These are phyloP conservation scores for Morus bassanus DNA, from an alignment of 2,797 vertebrate species.

Conservation along the genomic window DNA sequence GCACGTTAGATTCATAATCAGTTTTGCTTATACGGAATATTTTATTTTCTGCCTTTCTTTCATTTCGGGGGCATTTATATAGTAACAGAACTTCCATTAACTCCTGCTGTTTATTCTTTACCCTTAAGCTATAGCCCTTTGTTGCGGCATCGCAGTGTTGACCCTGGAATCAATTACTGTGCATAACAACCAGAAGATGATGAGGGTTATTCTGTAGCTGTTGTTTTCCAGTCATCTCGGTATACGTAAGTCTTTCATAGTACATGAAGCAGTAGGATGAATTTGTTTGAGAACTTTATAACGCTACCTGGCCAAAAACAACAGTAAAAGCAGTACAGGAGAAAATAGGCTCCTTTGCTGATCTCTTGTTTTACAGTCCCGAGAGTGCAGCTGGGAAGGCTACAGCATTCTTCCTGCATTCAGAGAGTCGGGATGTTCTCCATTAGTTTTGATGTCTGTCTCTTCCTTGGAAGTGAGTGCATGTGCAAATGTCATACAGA, in stretches of 20 bases:
- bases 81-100: slow-evolving; percentile 33
- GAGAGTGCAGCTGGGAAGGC: not conserved
- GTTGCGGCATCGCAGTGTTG: slow-evolving; percentile 30
- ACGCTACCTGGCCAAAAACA: not conserved
- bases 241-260: not conserved
- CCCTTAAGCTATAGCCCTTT: slow-evolving; percentile 52
- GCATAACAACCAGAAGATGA: not conserved
- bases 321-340: not conserved
- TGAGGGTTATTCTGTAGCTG: slow-evolving; percentile 3
- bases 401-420: slow-evolving; percentile 4
- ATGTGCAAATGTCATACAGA: slow-evolving; percentile 58
- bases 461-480: slow-evolving; percentile 31
- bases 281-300: not conserved
- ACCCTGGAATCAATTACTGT: slow-evolving; percentile 63
- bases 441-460: slow-evolving; percentile 62
- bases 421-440: slow-evolving; percentile 14
- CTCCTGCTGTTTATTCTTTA: slow-evolving; percentile 49
- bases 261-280: not conserved
- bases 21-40: not conserved
- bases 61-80: not conserved
- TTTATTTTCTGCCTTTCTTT: slow-evolving; percentile 26
- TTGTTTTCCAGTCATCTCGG: not conserved
- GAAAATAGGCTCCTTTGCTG: not conserved
- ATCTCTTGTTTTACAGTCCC: not conserved
- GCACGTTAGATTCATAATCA: not conserved